Evolutionary conservation across 2,888 invertebrate species (phyloP).

Genomic region (Callinectes sapidus): DNA sequence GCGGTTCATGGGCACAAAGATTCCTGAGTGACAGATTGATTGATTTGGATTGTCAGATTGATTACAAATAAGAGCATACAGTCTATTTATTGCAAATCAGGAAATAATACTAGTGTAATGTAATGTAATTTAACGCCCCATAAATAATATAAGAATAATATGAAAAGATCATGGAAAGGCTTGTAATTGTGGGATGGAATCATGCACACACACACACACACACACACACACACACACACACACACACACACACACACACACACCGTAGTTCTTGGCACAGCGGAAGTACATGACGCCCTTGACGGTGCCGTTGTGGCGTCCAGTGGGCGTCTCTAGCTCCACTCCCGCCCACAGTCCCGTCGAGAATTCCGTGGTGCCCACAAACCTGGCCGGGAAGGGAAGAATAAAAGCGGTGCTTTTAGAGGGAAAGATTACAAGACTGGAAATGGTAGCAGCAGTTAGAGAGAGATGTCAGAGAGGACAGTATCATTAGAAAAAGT

Average conservation of each 20-base stretch:
- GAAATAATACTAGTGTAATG: no score
- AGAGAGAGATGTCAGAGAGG: no score
- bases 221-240: no score
- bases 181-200: background rate
- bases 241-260: conserved; percentile 54
- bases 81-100: background rate
- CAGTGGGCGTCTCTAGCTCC: conserved; percentile 77
- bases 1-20: conserved; percentile 71
- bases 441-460: background rate
- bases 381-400: conserved; percentile 74
- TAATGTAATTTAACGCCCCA: no score
- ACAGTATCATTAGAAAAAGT: no score
- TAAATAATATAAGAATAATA: no score
- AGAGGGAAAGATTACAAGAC: background rate
- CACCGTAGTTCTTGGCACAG: conserved; percentile 77
- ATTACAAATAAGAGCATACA: no score
- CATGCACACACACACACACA: no score
- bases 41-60: background rate
- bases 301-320: conserved; percentile 78
- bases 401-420: background rate
- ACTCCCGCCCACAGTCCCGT: conserved; percentile 79
- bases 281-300: conserved; percentile 77
- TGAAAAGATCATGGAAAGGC: no score
- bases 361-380: conserved; percentile 78
- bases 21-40: conserved; percentile 49